Evolutionary conservation across 2,888 invertebrate species (phyloP).

Genomic region (Napeogenes inachia): DNA sequence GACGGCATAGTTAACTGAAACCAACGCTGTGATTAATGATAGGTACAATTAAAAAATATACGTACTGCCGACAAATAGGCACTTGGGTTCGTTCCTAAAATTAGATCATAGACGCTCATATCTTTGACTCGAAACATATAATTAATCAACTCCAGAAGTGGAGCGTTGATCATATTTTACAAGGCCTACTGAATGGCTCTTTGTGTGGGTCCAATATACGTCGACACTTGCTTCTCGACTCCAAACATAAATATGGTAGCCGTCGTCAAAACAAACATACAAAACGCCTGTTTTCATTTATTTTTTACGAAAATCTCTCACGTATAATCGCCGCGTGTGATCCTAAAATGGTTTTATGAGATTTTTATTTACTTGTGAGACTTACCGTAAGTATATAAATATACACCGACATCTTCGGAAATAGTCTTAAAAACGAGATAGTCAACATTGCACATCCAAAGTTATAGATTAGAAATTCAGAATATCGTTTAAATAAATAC

Average conservation of each 20-base stretch:
- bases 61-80: constrained; percentile 53
- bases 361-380: constrained; percentile 46
- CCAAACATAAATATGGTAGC: constrained; percentile 57
- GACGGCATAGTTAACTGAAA: constrained; percentile 26
- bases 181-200: constrained; percentile 64
- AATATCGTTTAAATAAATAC: constrained; percentile 28
- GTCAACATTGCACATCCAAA: constrained; percentile 43
- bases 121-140: constrained; percentile 55
- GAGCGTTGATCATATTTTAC: constrained; percentile 64
- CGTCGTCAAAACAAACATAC: constrained; percentile 71
- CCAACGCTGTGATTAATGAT: constrained; percentile 46
- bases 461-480: constrained; percentile 16
- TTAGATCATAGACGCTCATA: constrained; percentile 48
- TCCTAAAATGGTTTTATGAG: constrained; percentile 49
- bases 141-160: constrained; percentile 73
- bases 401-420: neutral
- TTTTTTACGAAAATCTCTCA: constrained; percentile 59
- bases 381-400: constrained; percentile 9
- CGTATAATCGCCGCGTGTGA: constrained; percentile 58
- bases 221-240: constrained; percentile 52
- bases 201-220: constrained; percentile 70
- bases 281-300: constrained; percentile 67
- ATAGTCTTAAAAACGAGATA: neutral
- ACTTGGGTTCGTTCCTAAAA: constrained; percentile 52
- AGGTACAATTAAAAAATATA: constrained; percentile 56